These are phyloP conservation scores for Elgonia sp. DNA, from an alignment of 2,888 invertebrate genomes.

Conservation along the genomic window DNA sequence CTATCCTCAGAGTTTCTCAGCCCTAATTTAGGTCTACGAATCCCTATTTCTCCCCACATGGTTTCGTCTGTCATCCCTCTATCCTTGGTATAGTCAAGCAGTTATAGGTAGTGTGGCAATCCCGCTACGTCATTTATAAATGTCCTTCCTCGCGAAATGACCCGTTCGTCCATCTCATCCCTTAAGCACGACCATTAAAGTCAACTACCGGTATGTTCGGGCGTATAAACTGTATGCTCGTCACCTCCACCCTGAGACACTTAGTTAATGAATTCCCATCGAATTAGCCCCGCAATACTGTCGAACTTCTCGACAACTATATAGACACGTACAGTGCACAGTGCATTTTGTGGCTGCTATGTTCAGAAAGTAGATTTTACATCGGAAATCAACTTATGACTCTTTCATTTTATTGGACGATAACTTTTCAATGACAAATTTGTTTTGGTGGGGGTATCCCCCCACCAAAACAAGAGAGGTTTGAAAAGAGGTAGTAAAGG, in stretches of 20 bases:
- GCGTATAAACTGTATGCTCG: slow-evolving; percentile 79
- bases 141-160: slow-evolving; percentile 85
- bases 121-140: slow-evolving; percentile 86
- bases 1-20: slow-evolving; percentile 84
- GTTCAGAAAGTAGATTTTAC: slow-evolving; percentile 32
- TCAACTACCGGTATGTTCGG: slow-evolving; percentile 81
- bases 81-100: slow-evolving; percentile 77
- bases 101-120: slow-evolving; percentile 83
- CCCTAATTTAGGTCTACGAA: slow-evolving; percentile 81
- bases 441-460: no score
- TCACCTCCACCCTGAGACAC: slow-evolving; percentile 78
- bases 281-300: slow-evolving; percentile 76
- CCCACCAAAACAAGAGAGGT: no score
- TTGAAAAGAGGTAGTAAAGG: no score
- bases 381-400: slow-evolving; percentile 26
- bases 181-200: slow-evolving; percentile 86
- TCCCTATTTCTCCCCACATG: slow-evolving; percentile 67
- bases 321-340: slow-evolving; percentile 22
- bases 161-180: slow-evolving; percentile 86
- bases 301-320: slow-evolving; percentile 66
- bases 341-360: slow-evolving; percentile 21
- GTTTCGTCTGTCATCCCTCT: slow-evolving; percentile 66
- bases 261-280: slow-evolving; percentile 82
- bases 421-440: neutral
- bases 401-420: slow-evolving; percentile 1